A percentile compares a stretch with the other conserved stretches of the same genome.
Conservation (phyloP, 2,888 invertebrate genomes). For the Nasonovia ribisnigri region DNA sequence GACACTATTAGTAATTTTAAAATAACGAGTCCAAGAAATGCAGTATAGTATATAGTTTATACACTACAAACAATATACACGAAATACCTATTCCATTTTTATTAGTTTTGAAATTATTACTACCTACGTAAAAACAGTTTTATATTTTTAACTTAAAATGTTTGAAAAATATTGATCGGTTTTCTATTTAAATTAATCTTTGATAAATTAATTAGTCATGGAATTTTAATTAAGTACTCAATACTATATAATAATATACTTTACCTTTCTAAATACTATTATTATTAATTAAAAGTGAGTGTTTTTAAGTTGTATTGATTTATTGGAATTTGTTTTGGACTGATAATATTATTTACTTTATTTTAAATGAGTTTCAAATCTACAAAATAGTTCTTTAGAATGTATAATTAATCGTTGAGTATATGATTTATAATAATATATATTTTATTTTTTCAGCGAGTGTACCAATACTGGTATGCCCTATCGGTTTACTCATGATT, state of each 20-base stretch:
- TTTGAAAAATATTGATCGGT: background rate
- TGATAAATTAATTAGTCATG: background rate
- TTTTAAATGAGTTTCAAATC: background rate
- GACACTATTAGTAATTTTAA: background rate
- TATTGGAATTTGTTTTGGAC: background rate
- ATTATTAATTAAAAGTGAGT: background rate
- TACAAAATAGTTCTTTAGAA: background rate
- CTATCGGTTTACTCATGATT: slow-evolving; percentile 55
- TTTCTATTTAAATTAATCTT: background rate
- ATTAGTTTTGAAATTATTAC: background rate
- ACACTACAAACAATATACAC: background rate
- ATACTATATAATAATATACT: background rate
- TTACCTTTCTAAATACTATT: background rate
- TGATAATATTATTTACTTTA: background rate
- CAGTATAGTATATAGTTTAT: too few relatives aligned
- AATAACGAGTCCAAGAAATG: background rate
- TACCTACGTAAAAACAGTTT: background rate
- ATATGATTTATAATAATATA: background rate
- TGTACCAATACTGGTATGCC: slow-evolving; percentile 57
- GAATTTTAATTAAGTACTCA: background rate
- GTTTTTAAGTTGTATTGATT: background rate
- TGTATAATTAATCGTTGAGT: background rate
- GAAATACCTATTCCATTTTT: background rate
- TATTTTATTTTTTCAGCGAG: slow-evolving; percentile 57
- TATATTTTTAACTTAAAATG: background rate